Percentiles rank a stretch among this genome's conserved stretches.
Conservation (phyloP, 2,797 vertebrate species). For the Peromyscus melanophrys region DNA sequence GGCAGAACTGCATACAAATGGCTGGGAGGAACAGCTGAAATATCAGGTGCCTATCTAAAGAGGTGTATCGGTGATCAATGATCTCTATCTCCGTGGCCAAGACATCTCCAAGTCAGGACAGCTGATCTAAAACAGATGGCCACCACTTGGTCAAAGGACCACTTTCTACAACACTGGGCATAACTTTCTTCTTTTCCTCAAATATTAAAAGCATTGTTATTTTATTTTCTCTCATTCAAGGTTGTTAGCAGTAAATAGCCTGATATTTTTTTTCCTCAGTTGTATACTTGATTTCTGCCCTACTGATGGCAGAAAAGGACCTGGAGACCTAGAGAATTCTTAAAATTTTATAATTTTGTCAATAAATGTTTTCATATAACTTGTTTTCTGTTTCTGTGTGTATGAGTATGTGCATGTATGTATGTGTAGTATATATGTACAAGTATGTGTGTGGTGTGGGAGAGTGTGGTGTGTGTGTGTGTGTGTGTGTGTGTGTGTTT, state of each 20-base stretch:
- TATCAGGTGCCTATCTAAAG: not conserved
- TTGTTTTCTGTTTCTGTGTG: not conserved
- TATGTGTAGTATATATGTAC: not conserved
- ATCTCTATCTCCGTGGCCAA: not conserved
- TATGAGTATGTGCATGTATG: not conserved
- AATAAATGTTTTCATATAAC: not conserved
- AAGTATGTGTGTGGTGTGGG: not conserved
- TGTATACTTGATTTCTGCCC: not conserved
- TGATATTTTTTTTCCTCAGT: not conserved
- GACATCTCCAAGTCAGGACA: not conserved
- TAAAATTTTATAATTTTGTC: not conserved
- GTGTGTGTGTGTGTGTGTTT: not conserved
- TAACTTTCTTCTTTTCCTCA: slow-evolving; percentile 9
- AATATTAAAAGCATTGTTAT: not conserved
- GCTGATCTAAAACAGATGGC: not conserved
- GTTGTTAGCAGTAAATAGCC: not conserved
- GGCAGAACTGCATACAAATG: not conserved
- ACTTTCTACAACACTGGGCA: not conserved
- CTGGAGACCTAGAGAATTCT: not conserved
- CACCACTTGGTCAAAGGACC: not conserved
- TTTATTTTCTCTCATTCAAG: not conserved
- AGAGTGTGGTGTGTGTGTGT: not conserved
- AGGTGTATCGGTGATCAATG: not conserved
- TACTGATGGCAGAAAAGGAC: not conserved
- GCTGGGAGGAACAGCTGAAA: too few relatives aligned